Evolutionary conservation across 2,888 invertebrate genomes (phyloP).

Genomic region (Biston stratarius): DNA sequence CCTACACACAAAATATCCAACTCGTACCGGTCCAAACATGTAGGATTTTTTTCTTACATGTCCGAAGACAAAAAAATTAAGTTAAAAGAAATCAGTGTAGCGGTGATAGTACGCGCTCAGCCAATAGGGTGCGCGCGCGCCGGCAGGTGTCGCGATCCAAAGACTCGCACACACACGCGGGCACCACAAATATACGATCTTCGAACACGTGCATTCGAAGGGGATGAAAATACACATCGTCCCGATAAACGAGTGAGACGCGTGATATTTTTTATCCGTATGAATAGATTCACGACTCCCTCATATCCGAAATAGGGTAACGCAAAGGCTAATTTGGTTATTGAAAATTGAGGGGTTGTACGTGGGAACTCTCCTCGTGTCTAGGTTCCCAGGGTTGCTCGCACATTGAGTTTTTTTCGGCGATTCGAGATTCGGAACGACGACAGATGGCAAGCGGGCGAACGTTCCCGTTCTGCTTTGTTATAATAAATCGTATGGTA

Average conservation of each 20-base stretch:
- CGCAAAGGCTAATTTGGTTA: slow-evolving; percentile 87
- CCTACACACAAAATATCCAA: slow-evolving; percentile 81
- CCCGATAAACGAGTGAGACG: slow-evolving; percentile 64
- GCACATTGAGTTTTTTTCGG: slow-evolving; percentile 85
- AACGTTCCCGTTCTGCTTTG: slow-evolving; percentile 81
- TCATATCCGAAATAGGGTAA: slow-evolving; percentile 87
- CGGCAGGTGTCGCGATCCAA: slow-evolving; percentile 80
- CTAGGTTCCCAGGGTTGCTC: slow-evolving; percentile 89
- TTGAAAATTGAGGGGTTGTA: slow-evolving; percentile 87
- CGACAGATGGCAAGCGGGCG: slow-evolving; percentile 86
- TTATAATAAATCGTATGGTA: slow-evolving; percentile 85
- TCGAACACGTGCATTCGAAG: slow-evolving; percentile 86
- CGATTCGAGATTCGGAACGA: slow-evolving; percentile 81
- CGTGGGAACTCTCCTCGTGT: slow-evolving; percentile 89
- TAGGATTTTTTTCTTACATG: slow-evolving; percentile 81
- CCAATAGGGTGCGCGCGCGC: slow-evolving; percentile 82
- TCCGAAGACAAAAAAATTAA: slow-evolving; percentile 81
- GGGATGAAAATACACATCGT: slow-evolving; percentile 74
- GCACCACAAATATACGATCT: slow-evolving; percentile 77
- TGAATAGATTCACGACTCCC: slow-evolving; percentile 86
- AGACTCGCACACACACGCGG: slow-evolving; percentile 75
- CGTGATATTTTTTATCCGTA: slow-evolving; percentile 79
- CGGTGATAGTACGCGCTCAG: slow-evolving; percentile 77
- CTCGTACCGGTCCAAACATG: slow-evolving; percentile 83
- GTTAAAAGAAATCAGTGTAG: slow-evolving; percentile 86